phyloP scores from a whole-genome alignment of 2,888 invertebrate genomes.

The Acanthacorydalis orientalis region DNA sequence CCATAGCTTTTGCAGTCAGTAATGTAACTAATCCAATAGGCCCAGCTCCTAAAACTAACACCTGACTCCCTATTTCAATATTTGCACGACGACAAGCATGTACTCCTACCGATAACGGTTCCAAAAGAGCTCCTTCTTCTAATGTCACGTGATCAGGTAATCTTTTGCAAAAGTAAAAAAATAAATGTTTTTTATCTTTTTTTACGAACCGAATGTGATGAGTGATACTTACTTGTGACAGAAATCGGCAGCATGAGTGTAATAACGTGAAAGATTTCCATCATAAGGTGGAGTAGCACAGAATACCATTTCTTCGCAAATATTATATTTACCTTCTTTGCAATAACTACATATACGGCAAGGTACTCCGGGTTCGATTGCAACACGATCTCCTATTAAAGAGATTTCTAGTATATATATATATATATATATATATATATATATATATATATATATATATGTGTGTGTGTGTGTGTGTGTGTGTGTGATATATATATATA shows the following conservation, averaged over 20 bases:
- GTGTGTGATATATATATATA: too few species aligned
- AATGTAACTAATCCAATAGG: constrained; percentile 77
- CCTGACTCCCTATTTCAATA: constrained; percentile 50
- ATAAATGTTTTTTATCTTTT: neutral
- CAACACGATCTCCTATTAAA: constrained; percentile 66
- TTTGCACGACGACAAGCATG: constrained; percentile 80
- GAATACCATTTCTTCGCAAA: constrained; percentile 74
- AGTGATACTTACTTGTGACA: constrained; percentile 53
- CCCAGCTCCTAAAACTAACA: constrained; percentile 69
- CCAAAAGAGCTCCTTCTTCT: constrained; percentile 87
- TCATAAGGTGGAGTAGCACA: constrained; percentile 91
- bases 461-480: too few species aligned
- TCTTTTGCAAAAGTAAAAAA: constrained; percentile 26
- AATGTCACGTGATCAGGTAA: constrained; percentile 76
- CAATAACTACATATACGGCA: constrained; percentile 75
- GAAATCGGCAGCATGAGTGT: constrained; percentile 79
- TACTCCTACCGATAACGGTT: constrained; percentile 85
- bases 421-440: neutral
- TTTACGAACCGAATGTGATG: neutral
- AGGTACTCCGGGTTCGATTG: constrained; percentile 85
- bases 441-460: neutral
- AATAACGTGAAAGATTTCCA: constrained; percentile 76
- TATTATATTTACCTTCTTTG: constrained; percentile 77
- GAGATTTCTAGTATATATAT: constrained; percentile 17
- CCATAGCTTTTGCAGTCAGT: constrained; percentile 69